Evolutionary conservation across 2,888 invertebrate genomes (phyloP).

Genomic region (Andrena praecox): DNA sequence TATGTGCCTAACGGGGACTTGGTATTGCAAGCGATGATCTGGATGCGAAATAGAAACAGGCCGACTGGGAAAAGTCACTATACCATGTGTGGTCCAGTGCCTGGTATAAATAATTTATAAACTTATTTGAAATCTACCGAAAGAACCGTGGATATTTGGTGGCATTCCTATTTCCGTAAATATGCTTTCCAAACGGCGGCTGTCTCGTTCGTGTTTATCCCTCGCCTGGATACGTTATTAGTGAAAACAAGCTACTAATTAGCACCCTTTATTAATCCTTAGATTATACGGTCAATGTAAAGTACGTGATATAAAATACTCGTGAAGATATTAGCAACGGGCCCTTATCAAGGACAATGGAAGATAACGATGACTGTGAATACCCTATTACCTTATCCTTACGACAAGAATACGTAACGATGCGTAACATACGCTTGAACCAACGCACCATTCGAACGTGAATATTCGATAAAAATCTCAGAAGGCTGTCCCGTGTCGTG

Average conservation of each 20-base stretch:
- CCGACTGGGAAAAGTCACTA: neutral
- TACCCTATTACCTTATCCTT: constrained; percentile 44
- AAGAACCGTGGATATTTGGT: constrained; percentile 12
- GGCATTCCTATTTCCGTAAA: constrained; percentile 15
- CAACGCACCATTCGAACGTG: constrained; percentile 36
- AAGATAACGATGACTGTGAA: constrained; percentile 43
- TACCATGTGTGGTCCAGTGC: neutral
- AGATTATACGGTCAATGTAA: constrained; percentile 47
- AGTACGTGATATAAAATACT: constrained; percentile 53
- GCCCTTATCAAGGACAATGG: constrained; percentile 47
- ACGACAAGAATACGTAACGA: constrained; percentile 35
- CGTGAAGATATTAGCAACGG: constrained; percentile 50
- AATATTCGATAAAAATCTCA: constrained; percentile 42
- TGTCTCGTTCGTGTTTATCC: neutral
- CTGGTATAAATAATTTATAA: constrained; percentile 63
- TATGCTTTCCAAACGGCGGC: constrained; percentile 25
- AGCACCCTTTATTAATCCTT: constrained; percentile 69
- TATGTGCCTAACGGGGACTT: neutral
- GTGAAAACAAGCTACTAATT: constrained; percentile 64
- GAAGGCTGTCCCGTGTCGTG: constrained; percentile 48
- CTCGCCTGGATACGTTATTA: constrained; percentile 52
- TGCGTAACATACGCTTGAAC: constrained; percentile 28
- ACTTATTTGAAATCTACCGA: constrained; percentile 54
- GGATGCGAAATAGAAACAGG: neutral
- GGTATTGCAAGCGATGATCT: neutral